Percentiles rank a stretch among this genome's conserved stretches.
These are phyloP conservation scores for Spermophilus dauricus DNA, from an alignment of 2,113 vertebrate genomes.

Conservation along the genomic window DNA sequence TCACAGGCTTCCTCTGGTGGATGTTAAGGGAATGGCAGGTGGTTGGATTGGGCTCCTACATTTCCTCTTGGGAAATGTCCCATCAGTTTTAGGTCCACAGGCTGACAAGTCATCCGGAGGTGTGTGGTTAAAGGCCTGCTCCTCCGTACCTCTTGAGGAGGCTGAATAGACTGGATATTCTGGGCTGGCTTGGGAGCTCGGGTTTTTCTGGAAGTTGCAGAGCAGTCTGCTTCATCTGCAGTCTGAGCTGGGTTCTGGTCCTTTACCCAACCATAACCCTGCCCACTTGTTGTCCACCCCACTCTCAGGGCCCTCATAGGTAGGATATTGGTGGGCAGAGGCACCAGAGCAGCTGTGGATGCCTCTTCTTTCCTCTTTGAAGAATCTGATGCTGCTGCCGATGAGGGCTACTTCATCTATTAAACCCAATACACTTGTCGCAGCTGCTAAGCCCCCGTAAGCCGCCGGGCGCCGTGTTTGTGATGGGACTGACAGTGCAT, in stretches of 20 bases:
- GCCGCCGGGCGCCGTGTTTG: constrained; percentile 91
- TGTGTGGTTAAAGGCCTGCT: neutral
- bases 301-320: constrained; percentile 7
- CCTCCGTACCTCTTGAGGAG: neutral
- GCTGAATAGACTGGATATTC: neutral
- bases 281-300: neutral
- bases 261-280: neutral
- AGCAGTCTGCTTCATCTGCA: neutral
- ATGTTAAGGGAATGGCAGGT: neutral
- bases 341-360: constrained; percentile 86
- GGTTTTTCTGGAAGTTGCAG: constrained; percentile 50
- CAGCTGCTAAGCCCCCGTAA: constrained; percentile 92
- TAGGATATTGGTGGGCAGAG: constrained; percentile 69
- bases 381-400: constrained; percentile 87
- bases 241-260: constrained; percentile 29
- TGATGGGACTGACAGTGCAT: constrained; percentile 95
- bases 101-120: neutral
- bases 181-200: neutral
- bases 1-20: constrained; percentile 19
- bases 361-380: constrained; percentile 80
- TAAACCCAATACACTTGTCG: constrained; percentile 93
- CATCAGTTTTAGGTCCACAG: neutral
- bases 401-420: constrained; percentile 93
- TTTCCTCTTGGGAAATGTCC: constrained; percentile 3
- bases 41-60: constrained; percentile 27